Evolutionary conservation across 1,140 invertebrate species (phyloP).

Genomic region (Geopemphigus sp.): DNA sequence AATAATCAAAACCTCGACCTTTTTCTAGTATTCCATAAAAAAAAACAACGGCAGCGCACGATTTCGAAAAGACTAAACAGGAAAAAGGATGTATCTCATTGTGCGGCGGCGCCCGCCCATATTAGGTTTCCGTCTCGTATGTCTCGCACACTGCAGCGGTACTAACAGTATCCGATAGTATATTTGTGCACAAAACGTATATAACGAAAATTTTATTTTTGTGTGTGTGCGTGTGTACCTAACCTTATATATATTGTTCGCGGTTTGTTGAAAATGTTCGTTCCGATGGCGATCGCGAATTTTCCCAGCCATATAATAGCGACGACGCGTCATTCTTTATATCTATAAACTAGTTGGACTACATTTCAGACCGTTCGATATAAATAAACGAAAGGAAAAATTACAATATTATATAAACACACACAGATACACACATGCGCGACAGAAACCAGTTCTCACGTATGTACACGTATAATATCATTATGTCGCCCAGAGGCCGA

Average conservation of each 20-base stretch:
- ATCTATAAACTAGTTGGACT: conserved; percentile 31
- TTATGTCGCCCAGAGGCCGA: conserved; percentile 37
- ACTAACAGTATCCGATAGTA: background rate
- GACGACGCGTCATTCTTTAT: background rate
- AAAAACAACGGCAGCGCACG: background rate
- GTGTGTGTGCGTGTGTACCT: background rate
- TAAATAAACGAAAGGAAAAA: background rate
- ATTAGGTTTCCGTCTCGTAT: conserved; percentile 37
- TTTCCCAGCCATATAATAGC: background rate
- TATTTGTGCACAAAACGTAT: background rate
- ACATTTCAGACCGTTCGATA: conserved; percentile 14
- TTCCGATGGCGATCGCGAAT: background rate
- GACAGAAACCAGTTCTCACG: conserved; percentile 34
- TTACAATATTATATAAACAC: background rate
- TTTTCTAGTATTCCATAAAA: background rate
- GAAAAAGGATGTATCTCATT: conserved; percentile 46
- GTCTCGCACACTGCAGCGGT: background rate
- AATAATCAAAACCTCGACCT: conserved; percentile 3
- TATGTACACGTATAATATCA: background rate
- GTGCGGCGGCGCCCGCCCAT: background rate
- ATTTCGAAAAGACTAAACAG: conserved; percentile 22
- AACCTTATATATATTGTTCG: background rate
- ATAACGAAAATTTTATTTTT: background rate
- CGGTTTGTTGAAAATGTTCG: background rate
- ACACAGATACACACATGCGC: background rate